Percentiles rank a stretch among this genome's conserved stretches.
These are phyloP conservation scores for Acrocyrtus sp. DNA, from an alignment of 2,888 invertebrate genomes.

Conservation along the genomic window DNA sequence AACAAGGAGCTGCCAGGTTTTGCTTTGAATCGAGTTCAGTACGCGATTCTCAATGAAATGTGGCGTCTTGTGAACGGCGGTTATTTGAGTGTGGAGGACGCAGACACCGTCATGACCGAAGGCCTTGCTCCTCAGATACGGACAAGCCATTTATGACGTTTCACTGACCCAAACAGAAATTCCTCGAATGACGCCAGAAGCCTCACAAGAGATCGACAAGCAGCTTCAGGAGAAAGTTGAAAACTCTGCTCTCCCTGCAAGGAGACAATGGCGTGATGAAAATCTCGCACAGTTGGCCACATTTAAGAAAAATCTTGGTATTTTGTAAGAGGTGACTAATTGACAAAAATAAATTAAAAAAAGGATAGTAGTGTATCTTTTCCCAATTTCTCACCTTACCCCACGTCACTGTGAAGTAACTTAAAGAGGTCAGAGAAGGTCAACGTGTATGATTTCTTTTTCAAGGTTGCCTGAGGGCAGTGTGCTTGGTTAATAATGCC, in stretches of 20 bases:
- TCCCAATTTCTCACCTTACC: neutral
- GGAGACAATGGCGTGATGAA: conserved; percentile 84
- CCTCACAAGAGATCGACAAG: conserved; percentile 75
- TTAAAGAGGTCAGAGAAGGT: no score
- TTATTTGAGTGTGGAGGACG: conserved; percentile 85
- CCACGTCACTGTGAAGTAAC: no score
- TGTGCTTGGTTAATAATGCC: no score
- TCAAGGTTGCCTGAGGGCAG: no score
- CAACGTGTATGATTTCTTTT: no score
- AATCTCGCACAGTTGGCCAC: conserved; percentile 82
- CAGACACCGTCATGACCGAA: conserved; percentile 93
- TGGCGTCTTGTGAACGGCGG: conserved; percentile 89
- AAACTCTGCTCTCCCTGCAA: conserved; percentile 76
- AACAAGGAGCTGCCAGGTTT: conserved; percentile 91
- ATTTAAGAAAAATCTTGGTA: conserved; percentile 75
- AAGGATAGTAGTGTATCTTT: no score
- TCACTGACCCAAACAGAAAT: conserved; percentile 80
- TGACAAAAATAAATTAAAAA: no score
- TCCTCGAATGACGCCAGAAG: conserved; percentile 78
- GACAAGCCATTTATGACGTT: conserved; percentile 72
- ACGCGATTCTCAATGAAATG: conserved; percentile 87
- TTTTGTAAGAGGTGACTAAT: no score
- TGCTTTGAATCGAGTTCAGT: conserved; percentile 93
- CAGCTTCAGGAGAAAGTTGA: conserved; percentile 81
- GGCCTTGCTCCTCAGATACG: conserved; percentile 89